Evolutionary conservation across 2,888 invertebrate species (phyloP).

Genomic region (Rhamnusium bicolor): DNA sequence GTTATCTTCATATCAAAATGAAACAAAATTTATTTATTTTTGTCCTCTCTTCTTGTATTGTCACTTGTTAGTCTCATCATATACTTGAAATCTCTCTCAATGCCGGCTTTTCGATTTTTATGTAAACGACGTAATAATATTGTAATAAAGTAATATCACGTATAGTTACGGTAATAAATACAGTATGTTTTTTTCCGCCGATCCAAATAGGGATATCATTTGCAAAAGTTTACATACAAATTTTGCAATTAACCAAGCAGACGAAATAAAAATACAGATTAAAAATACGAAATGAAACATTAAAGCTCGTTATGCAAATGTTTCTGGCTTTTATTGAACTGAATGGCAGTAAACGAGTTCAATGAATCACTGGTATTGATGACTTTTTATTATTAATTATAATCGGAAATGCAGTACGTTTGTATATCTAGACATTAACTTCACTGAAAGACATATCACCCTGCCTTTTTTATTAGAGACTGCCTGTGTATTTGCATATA

Average conservation of each 20-base stretch:
- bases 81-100: neutral
- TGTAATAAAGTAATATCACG: neutral
- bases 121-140: neutral
- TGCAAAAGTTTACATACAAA: slow-evolving; percentile 8
- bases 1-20: too few species aligned
- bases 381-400: slow-evolving; percentile 13
- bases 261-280: slow-evolving; percentile 11
- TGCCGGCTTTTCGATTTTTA: neutral
- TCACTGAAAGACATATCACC: neutral
- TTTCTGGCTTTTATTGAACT: slow-evolving; percentile 9
- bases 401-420: neutral
- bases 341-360: slow-evolving; percentile 11
- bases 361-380: slow-evolving; percentile 32
- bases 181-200: neutral
- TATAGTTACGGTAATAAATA: neutral
- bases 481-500: too few species aligned
- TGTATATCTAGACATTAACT: neutral
- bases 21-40: too few species aligned
- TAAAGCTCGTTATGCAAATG: slow-evolving; percentile 52
- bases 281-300: slow-evolving; percentile 42
- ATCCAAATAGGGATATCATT: slow-evolving; percentile 7
- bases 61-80: too few species aligned
- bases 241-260: neutral
- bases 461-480: too few species aligned
- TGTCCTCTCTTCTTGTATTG: too few species aligned